Evolutionary conservation across 23 tunicate genomes (phyloP), one percentile per base, ranked within the genome.

Genomic region (Clavelina lepadiformis): DNA sequence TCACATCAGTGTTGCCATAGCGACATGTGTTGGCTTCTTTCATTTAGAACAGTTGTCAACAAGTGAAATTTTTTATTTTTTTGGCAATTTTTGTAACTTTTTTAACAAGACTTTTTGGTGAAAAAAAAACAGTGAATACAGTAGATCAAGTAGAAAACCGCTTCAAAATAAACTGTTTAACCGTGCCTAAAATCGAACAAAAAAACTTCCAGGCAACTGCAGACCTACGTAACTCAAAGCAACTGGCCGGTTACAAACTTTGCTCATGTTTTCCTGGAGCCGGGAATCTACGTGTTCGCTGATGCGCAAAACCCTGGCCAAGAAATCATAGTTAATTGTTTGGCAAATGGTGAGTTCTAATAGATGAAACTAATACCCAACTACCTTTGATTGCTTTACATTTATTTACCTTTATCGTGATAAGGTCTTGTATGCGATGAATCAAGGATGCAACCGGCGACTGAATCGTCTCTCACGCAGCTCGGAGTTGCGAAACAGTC

Each of bases 251-350:
- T 89, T 24, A 68, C 53, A 8, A 94, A 86, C 75, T 94, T 94
- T 38, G 99, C 95, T 8, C 87, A 94, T 46, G 59, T 94, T 33
- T 94, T 94, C 63, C 33, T 77, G 0, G 71, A 75, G 52, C 24
- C 95, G 46, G 99, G 99, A 22, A 81, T 80, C 31, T 86, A 67
- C 66, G 99, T 94, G 32, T 94, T 94, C 63, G 77, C 79, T 52
- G 88, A 81, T 69, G 53, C 99, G 5, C 95, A 80, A 52, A 68
- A 75, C 28, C 28, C 68, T 2, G 77, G 57, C 20, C 76, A 77
- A 34, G 75, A 88, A 56, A 33, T 81, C 11, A 80, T 94, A 25
- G 62, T 94, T 59, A 88, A 86, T 38, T 91, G 86, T 0, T 76
- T 89, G 15, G 65, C 55, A 28, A 63, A 62, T 33, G 88, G 97